These are phyloP conservation scores for Hesperia comma DNA, from an alignment of 2,888 invertebrate species.

Conservation along the genomic window DNA sequence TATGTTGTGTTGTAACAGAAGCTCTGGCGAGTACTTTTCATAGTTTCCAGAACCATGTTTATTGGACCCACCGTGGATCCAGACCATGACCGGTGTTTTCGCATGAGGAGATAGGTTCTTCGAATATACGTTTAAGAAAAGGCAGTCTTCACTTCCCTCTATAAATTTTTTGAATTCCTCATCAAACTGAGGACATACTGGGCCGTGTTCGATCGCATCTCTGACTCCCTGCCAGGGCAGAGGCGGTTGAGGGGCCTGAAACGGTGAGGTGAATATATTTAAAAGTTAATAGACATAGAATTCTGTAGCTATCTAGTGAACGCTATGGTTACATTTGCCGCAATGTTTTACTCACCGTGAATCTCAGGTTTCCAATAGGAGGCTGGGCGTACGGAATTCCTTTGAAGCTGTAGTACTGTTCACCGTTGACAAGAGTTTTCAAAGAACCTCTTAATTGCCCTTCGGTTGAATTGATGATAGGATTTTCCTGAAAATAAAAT, in stretches of 20 bases:
- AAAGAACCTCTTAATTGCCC: constrained; percentile 51
- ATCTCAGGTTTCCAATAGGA: constrained; percentile 71
- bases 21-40: constrained; percentile 58
- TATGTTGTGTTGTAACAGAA: constrained; percentile 61
- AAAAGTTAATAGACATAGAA: too few relatives aligned
- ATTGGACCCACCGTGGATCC: constrained; percentile 65
- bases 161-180: constrained; percentile 41
- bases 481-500: constrained; percentile 42
- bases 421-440: constrained; percentile 47
- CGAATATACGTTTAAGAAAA: constrained; percentile 62
- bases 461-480: constrained; percentile 48
- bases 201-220: constrained; percentile 56
- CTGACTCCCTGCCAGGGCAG: constrained; percentile 56
- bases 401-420: constrained; percentile 55
- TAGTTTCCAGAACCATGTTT: constrained; percentile 57
- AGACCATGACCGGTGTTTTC: constrained; percentile 65
- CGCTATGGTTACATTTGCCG: too few relatives aligned
- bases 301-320: too few relatives aligned
- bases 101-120: constrained; percentile 45
- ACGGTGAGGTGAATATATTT: constrained; percentile 20
- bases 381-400: constrained; percentile 79
- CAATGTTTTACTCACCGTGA: constrained; percentile 59
- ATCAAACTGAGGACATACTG: constrained; percentile 58
- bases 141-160: constrained; percentile 59
- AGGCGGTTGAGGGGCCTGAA: constrained; percentile 58